phyloP scores from a whole-genome alignment of 2,888 invertebrate genomes.

The Augiades crinisus region DNA sequence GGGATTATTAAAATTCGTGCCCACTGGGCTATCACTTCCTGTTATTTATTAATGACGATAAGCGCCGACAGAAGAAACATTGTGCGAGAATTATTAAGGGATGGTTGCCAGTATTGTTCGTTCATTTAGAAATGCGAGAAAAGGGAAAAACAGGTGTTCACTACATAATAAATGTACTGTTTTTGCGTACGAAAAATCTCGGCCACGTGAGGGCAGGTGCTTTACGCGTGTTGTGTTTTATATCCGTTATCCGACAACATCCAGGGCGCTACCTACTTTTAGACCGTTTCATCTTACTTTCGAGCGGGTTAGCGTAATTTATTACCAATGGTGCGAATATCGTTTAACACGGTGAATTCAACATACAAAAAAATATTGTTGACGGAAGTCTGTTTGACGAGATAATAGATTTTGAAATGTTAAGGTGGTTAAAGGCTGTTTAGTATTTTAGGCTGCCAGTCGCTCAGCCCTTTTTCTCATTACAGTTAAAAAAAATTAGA shows the following conservation, averaged over 20 bases:
- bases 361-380: constrained; percentile 80
- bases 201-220: constrained; percentile 50
- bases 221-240: no score
- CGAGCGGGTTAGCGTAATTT: constrained; percentile 78
- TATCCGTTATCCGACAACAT: constrained; percentile 64
- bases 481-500: no score
- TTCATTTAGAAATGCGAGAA: not conserved
- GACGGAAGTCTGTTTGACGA: no score
- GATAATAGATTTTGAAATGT: no score
- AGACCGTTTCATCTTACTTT: constrained; percentile 75
- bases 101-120: not conserved
- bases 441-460: no score
- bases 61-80: no score
- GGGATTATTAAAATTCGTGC: no score
- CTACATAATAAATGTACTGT: constrained; percentile 19
- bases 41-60: no score
- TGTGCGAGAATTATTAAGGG: no score
- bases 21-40: no score
- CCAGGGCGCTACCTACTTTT: constrained; percentile 68
- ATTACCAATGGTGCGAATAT: constrained; percentile 81
- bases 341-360: constrained; percentile 81
- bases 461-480: no score
- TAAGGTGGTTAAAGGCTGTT: no score
- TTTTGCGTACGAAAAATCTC: constrained; percentile 16
- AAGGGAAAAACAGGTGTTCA: constrained; percentile 5